Evolutionary conservation across 2,113 vertebrate species (phyloP), one percentile per base, ranked within the genome.

Genomic region (Kryptolebias marmoratus): DNA sequence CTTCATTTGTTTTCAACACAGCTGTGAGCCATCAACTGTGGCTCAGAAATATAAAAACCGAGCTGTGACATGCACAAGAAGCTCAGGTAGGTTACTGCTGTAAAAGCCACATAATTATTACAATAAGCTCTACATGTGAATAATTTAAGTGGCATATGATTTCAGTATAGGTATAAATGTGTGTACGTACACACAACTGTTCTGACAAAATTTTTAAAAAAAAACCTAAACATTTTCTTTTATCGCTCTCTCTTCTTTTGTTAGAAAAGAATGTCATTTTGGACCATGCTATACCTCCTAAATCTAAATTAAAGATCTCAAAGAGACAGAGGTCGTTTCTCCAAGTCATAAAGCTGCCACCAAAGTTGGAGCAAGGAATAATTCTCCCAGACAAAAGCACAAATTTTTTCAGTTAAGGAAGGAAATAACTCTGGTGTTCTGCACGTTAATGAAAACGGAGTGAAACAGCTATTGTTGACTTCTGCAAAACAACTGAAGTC

Each of bases 221-320:
- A 71, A 54, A 50, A 12, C 32, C 27, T 8, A 36, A n/a, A 3
- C 1, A 49, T 75, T 72, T 73, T 45, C 47, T 56, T 60, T 27
- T 28, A 28, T 14, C 39, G 22, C 22, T 27, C n/a, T 68, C 32
- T 74, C 45, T 56, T 49, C 58, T 64, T 11, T 18, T 1, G 44
- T 56, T 48, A 71, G 32, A 53, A 22, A 22, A 22, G 48, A 27
- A 7, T 18, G 30, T 39, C 42, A 57, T 11, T 59, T 68, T 74
- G 57, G 28, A 73, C 73, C 48, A 58, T 3, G 44, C 30, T 10
- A 3, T 54, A 0, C 56, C 58, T 60, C 30, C 45, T 71, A 68
- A 68, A 81, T 75, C 73, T 48, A 36, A 69, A 81, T 47, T 44
- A 32, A 64, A 73, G 59, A 42, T 53, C 68, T 57, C 14, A 61